phyloP scores from a whole-genome alignment of 1,140 invertebrate species.

The Paralvinella palmiformis region DNA sequence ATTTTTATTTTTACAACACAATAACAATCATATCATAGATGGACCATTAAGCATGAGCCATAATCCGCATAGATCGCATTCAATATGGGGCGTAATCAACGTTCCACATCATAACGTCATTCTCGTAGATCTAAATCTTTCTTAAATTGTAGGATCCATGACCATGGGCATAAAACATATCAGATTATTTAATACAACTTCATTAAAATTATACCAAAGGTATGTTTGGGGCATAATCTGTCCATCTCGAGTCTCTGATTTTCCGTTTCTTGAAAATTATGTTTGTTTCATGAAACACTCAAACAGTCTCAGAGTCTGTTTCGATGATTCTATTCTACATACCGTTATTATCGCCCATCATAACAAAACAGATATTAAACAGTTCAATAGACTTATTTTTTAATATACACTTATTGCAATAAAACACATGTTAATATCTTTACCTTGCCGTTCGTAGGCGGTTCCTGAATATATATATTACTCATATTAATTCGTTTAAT shows the following conservation, averaged over 20 bases:
- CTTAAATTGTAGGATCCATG: no score
- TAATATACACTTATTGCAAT: not conserved
- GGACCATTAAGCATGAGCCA: no score
- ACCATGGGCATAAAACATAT: not conserved
- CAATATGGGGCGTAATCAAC: no score
- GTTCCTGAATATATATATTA: constrained; percentile 95
- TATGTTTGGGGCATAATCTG: not conserved
- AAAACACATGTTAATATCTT: constrained; percentile 23
- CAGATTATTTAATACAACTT: not conserved
- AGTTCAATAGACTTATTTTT: not conserved
- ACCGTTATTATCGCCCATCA: not conserved
- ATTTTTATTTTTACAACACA: no score
- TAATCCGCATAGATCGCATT: no score
- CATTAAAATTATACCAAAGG: not conserved
- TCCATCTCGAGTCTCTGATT: not conserved
- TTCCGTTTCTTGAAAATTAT: not conserved
- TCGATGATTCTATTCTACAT: not conserved
- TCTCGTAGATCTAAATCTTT: no score
- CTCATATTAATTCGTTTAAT: constrained; percentile 73
- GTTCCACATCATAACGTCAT: no score
- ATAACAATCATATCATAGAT: no score
- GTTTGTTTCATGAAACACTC: not conserved
- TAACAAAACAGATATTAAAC: not conserved
- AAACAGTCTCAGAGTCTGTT: not conserved
- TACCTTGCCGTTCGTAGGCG: constrained; percentile 89